Evolutionary conservation across 1,140 invertebrate genomes (phyloP).

Genomic region (Euura saliciscinereae): DNA sequence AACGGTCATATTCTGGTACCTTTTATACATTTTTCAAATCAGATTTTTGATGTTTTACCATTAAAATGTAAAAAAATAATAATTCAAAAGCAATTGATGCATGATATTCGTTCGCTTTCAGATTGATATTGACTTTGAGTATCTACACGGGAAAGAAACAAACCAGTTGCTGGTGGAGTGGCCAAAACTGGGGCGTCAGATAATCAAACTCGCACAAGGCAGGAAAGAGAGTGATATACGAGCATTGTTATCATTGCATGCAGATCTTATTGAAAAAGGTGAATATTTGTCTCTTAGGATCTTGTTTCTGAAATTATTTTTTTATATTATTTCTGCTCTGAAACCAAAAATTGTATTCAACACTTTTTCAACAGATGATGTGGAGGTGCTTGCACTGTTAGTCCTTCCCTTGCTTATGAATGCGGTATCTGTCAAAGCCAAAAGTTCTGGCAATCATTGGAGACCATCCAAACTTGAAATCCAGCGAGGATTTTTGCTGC

Average conservation of each 20-base stretch:
- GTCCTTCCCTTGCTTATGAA: not conserved
- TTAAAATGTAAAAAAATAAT: too few relatives aligned
- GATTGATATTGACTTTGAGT: not conserved
- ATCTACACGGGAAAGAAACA: not conserved
- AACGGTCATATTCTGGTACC: not conserved
- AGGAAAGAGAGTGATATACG: not conserved
- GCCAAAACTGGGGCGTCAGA: not conserved
- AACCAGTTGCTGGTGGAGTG: not conserved
- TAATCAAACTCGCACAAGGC: not conserved
- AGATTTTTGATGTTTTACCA: not conserved
- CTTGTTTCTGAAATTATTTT: not conserved
- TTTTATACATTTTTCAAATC: not conserved
- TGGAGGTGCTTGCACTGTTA: not conserved
- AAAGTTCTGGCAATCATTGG: not conserved
- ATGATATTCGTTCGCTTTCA: not conserved
- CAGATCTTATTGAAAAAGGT: not conserved
- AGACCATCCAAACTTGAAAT: constrained; percentile 6
- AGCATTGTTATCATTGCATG: not conserved
- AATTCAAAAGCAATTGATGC: too few relatives aligned
- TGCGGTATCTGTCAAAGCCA: not conserved
- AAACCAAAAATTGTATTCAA: not conserved
- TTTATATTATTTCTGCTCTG: not conserved
- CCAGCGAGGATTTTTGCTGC: constrained; percentile 1
- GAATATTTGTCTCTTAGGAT: not conserved
- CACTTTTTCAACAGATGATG: not conserved